Evolutionary conservation across 2,888 invertebrate genomes (phyloP), one percentile per base, ranked within the genome.

Genomic region (Microchrysa polita): DNA sequence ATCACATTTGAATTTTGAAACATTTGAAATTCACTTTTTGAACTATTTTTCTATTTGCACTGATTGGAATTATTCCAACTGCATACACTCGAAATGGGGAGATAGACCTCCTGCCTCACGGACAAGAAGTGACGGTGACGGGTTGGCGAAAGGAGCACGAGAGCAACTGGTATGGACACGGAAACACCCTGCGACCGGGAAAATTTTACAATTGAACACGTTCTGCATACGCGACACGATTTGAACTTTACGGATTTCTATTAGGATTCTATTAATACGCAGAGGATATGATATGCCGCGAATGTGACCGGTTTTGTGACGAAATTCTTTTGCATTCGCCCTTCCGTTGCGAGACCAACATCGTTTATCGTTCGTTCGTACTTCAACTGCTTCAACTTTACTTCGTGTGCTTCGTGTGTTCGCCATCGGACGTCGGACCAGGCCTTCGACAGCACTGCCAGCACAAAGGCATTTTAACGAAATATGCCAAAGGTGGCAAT

Each of bases 401-500:
- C n/a, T n/a, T n/a, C n/a, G n/a, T n/a, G n/a, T n/a, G n/a, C n/a
- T n/a, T n/a, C n/a, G n/a, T n/a, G n/a, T n/a, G n/a, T n/a, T n/a
- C n/a, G n/a, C n/a, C n/a, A n/a, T n/a, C n/a, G n/a, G n/a, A n/a
- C n/a, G n/a, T n/a, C n/a, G n/a, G n/a, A 42, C 42, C 18, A 48
- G 23, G 65, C 65, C 65, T 48, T 65, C 40, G 40, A 12, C 48
- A 22, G 42, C 10, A 69, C 69, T 69, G 69, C 69, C 69, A 69
- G 57, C 55, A 40, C 55, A 57, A 55, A 34, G 20, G 18, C 9
- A 16, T 69, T 57, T 57, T 40, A 52, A 57, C 69, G 69, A 69
- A 40, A 16, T 7, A 22, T 16, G n/a, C n/a, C n/a, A n/a, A n/a
- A n/a, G n/a, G n/a, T n/a, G n/a, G n/a, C n/a, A n/a, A n/a, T n/a